Base-by-base conservation (phyloP, 2,888 invertebrate species). In the Tinea semifulvella region DNA sequence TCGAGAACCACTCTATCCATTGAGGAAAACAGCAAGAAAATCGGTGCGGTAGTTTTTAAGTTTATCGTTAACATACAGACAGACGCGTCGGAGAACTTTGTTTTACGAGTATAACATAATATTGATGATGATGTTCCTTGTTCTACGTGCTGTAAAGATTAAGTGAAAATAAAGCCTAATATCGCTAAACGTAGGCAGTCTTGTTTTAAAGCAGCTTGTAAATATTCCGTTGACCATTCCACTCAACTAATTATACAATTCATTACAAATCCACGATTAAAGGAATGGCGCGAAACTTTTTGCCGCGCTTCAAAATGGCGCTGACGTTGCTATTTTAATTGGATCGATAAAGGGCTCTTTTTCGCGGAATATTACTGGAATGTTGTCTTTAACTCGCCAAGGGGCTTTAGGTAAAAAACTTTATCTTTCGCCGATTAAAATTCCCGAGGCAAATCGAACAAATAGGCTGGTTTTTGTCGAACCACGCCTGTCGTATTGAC, bases 261-360 rank as follows among this genome's bases (percentile, higher is more conserved):
- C 31, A 31, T 31, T 31, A 31, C 31, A 31, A 31, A 31, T 31
- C 31, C 31, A 31, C 31, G 5, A 31, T 31, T 31, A 31, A 31
- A 31, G 31, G 31, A 10, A 36, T 36, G 35, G 35, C 35, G 17
- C 35, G 35, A 16, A 27, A 27, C 10, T 46, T 43, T 43, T 43
- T 46, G 20, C 22, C 38, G 7, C 19, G 36, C 28, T 42, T 49
- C 65, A 74, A 75, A 64, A 77, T 77, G 75, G 75, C 73, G 64
- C 65, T 57, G 57, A 55, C 61, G 72, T 61, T 67, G 71, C 76
- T 74, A 79, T 77, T 71, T 80, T 77, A 79, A 79, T 79, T 77
- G 76, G 76, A 55, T 64, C 64, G 65, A 65, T 68, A 68, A 68
- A 66, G 61, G 65, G 55, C 53, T 54, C 62, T 43, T 40, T 46